phyloP scores from a whole-genome alignment of 1,140 invertebrate genomes.

The Manduca sexta region DNA sequence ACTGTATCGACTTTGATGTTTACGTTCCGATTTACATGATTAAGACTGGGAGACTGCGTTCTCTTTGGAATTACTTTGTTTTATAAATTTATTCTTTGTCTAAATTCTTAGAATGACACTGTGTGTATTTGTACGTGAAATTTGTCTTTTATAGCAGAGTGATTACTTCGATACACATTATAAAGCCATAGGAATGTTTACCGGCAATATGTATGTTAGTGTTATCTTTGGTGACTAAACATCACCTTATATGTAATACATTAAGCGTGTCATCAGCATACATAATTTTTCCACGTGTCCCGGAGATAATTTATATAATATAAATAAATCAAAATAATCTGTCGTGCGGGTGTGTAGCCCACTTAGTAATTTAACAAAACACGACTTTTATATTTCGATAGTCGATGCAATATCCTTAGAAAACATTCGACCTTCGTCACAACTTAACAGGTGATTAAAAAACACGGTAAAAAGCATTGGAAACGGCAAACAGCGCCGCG shows the following conservation, averaged over 20 bases:
- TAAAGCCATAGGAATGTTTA: no score
- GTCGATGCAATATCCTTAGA: constrained; percentile 27
- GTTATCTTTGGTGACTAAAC: no score
- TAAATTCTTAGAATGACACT: background rate
- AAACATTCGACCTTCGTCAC: constrained; percentile 52
- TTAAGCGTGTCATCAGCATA: no score
- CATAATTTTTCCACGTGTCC: no score
- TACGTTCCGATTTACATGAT: constrained; percentile 11
- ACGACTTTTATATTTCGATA: background rate
- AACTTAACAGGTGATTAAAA: constrained; percentile 46
- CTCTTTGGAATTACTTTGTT: background rate
- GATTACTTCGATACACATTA: no score
- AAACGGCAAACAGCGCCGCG: constrained; percentile 42
- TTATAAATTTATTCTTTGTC: background rate
- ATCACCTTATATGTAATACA: no score
- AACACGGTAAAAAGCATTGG: constrained; percentile 36
- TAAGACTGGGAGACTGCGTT: background rate
- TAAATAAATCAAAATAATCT: no score
- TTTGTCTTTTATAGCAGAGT: background rate
- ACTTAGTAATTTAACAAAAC: background rate
- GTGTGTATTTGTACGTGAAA: background rate
- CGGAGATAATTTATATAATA: no score
- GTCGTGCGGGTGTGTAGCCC: no score
- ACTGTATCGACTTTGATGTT: constrained; percentile 11
- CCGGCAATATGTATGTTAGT: no score